phyloP scores from a whole-genome alignment of 2,113 vertebrate species.

The Oreotrochilus melanogaster region DNA sequence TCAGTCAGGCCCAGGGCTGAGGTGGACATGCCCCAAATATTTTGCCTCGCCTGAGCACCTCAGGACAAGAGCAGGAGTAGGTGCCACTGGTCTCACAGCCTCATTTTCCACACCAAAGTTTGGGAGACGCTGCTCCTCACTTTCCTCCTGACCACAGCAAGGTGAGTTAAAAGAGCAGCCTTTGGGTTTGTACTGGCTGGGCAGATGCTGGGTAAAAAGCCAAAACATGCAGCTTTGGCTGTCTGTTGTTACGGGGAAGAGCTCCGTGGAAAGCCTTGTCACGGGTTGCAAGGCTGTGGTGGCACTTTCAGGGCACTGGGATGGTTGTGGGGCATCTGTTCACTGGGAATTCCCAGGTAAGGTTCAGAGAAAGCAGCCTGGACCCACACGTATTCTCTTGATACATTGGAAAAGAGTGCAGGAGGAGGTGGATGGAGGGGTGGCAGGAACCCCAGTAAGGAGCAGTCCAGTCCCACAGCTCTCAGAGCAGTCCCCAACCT shows the following conservation, averaged over 20 bases:
- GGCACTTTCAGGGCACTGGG: not conserved
- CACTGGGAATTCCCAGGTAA: not conserved
- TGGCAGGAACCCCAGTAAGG: not conserved
- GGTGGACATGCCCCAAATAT: not conserved
- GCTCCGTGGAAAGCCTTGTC: not conserved
- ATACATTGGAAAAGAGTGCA: not conserved
- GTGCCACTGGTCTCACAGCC: not conserved
- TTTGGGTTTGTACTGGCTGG: not conserved
- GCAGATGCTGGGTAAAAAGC: not conserved
- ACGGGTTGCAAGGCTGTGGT: not conserved
- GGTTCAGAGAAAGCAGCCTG: not conserved
- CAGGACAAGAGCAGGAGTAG: not conserved
- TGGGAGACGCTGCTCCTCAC: not conserved
- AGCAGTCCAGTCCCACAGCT: not conserved
- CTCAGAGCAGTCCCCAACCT: not conserved
- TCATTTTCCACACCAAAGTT: not conserved
- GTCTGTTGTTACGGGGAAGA: not conserved
- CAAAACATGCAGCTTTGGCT: not conserved
- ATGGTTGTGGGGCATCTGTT: not conserved
- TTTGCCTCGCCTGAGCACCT: not conserved
- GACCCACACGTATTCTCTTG: not conserved
- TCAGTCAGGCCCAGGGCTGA: not conserved
- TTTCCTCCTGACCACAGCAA: not conserved
- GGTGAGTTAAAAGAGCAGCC: not conserved
- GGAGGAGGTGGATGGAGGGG: not conserved